A percentile compares a stretch with the other conserved stretches of the same genome.
phyloP scores from a whole-genome alignment of 2,888 invertebrate genomes.

The Onchidella celtica region DNA sequence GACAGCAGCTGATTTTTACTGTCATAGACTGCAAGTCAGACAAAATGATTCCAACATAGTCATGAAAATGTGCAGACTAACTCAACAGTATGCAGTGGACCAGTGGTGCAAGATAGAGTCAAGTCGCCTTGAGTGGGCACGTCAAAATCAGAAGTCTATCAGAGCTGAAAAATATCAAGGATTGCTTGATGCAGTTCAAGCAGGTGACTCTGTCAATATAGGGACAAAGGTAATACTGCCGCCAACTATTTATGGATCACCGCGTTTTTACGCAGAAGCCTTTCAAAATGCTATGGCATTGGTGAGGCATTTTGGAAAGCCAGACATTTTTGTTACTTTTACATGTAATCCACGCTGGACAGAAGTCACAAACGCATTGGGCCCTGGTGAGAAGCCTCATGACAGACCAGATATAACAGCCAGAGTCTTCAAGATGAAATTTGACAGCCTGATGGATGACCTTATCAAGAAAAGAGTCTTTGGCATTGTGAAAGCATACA shows the following conservation, averaged over 20 bases:
- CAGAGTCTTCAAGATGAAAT: slow-evolving; percentile 8
- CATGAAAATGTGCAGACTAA: background rate
- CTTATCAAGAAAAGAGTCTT: background rate
- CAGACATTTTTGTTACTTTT: background rate
- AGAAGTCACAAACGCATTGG: background rate
- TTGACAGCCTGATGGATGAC: background rate
- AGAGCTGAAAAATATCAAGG: background rate
- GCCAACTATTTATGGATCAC: background rate
- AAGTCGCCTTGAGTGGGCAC: background rate
- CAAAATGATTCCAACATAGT: background rate
- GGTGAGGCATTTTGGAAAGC: background rate
- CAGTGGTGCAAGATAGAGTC: background rate
- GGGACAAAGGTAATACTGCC: slow-evolving; percentile 1
- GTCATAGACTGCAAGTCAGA: background rate
- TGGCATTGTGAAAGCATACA: background rate
- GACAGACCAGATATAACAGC: background rate
- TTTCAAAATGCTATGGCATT: background rate
- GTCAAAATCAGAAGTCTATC: background rate
- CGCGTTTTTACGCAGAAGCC: background rate
- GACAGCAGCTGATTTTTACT: background rate
- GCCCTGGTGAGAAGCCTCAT: background rate
- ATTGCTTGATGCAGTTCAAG: background rate
- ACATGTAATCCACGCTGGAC: background rate
- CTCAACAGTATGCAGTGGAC: background rate
- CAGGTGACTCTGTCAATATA: background rate